phyloP scores from a whole-genome alignment of 2,113 vertebrate species.

The Spilogale gracilis region DNA sequence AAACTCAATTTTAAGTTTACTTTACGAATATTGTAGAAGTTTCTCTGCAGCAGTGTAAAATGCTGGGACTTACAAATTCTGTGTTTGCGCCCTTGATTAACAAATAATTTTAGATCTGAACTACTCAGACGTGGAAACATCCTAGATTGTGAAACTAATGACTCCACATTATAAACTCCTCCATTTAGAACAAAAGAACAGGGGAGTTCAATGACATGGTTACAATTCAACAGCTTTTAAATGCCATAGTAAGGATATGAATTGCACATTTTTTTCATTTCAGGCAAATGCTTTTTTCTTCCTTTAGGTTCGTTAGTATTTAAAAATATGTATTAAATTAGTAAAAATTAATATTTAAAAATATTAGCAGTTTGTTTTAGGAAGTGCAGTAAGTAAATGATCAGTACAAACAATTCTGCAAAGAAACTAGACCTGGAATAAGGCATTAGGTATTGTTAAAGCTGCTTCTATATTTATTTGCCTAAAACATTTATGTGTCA shows the following conservation, averaged over 20 bases:
- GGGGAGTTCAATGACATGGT: not conserved
- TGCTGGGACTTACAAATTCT: not conserved
- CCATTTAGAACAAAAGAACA: not conserved
- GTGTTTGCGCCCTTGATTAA: not conserved
- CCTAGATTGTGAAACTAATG: not conserved
- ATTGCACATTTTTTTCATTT: not conserved
- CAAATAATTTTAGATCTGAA: not conserved
- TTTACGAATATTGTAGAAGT: not conserved
- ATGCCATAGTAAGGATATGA: not conserved
- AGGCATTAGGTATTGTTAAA: not conserved
- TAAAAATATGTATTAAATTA: not conserved
- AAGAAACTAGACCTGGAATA: not conserved
- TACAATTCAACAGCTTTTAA: not conserved
- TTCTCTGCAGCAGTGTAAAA: not conserved
- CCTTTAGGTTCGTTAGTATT: not conserved
- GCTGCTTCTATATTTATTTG: not conserved
- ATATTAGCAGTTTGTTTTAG: not conserved
- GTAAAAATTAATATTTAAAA: not conserved
- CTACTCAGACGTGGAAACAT: not conserved
- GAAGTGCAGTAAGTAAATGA: not conserved
- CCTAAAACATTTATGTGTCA: not conserved
- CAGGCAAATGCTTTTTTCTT: not conserved
- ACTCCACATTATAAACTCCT: not conserved
- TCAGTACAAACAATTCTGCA: not conserved
- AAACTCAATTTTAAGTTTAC: not conserved